These are phyloP conservation scores for Aviceda subcristata DNA, from an alignment of 2,113 vertebrate species.

Conservation along the genomic window DNA sequence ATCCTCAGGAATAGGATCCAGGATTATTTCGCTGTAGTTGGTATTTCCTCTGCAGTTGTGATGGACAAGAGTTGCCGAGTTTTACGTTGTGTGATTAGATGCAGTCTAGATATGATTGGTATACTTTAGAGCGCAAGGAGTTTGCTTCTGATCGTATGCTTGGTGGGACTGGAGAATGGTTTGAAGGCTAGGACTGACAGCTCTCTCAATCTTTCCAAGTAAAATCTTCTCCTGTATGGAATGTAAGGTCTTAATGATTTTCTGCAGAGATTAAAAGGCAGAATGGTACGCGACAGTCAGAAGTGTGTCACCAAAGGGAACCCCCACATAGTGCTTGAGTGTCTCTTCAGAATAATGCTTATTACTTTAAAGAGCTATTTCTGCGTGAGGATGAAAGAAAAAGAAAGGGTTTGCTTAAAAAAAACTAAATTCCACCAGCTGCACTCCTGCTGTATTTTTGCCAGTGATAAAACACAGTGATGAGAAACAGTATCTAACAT, in stretches of 20 bases:
- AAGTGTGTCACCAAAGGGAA: not conserved
- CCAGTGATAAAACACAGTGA: not conserved
- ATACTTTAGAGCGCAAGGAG: fast-evolving
- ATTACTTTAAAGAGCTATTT: not conserved
- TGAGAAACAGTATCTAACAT: not conserved
- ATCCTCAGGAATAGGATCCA: not conserved
- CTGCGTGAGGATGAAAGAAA: not conserved
- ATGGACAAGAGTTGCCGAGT: not conserved
- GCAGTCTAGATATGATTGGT: not conserved
- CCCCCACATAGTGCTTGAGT: not conserved
- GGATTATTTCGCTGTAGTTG: not conserved
- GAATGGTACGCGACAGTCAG: not conserved
- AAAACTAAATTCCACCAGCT: not conserved
- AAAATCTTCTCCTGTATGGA: not conserved
- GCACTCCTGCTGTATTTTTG: not conserved
- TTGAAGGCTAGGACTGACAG: not conserved
- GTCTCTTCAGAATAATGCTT: not conserved
- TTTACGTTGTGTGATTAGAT: not conserved
- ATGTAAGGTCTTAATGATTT: not conserved
- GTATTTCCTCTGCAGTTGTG: not conserved
- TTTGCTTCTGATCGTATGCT: not conserved
- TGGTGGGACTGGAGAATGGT: not conserved
- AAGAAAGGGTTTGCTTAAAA: not conserved
- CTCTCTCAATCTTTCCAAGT: not conserved
- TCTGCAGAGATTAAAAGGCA: not conserved